These are phyloP conservation scores for Cavia aperea DNA, from an alignment of 2,113 vertebrate species.

Conservation along the genomic window DNA sequence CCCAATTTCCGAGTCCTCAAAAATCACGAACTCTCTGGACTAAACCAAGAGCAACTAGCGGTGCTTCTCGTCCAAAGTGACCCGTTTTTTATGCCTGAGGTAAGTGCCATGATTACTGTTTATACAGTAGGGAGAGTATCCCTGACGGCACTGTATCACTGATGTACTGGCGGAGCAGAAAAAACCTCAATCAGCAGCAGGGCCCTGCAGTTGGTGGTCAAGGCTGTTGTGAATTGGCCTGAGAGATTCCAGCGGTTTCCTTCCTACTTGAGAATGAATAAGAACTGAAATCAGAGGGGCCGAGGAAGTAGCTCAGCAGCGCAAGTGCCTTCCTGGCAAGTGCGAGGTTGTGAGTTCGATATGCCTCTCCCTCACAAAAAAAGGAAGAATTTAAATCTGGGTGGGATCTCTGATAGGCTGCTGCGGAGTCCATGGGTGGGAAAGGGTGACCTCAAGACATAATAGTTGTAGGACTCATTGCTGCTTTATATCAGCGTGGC, in stretches of 20 bases:
- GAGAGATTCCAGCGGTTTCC: neutral
- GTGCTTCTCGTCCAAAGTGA: slow-evolving; percentile 79
- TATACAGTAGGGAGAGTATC: neutral
- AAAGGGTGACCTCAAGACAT: neutral
- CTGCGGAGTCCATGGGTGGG: neutral
- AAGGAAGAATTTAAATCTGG: neutral
- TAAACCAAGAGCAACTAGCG: slow-evolving; percentile 72
- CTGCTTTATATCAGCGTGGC: neutral
- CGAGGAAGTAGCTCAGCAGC: no score
- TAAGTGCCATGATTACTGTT: slow-evolving; percentile 60
- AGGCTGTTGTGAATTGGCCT: neutral
- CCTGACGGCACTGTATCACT: neutral
- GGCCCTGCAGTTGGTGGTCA: neutral
- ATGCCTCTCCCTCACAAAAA: no score
- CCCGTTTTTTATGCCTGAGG: slow-evolving; percentile 78
- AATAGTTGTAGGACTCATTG: neutral
- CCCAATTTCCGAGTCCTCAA: slow-evolving; percentile 74
- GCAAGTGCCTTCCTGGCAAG: no score
- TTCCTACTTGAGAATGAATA: neutral
- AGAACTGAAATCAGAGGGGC: neutral
- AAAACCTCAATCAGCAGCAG: neutral
- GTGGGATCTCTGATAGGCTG: neutral
- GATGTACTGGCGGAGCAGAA: neutral
- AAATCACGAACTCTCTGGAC: slow-evolving; percentile 67
- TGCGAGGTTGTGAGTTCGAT: no score